Base-by-base conservation (phyloP, 2,888 invertebrate species). In the Andrena chrysosceles region DNA sequence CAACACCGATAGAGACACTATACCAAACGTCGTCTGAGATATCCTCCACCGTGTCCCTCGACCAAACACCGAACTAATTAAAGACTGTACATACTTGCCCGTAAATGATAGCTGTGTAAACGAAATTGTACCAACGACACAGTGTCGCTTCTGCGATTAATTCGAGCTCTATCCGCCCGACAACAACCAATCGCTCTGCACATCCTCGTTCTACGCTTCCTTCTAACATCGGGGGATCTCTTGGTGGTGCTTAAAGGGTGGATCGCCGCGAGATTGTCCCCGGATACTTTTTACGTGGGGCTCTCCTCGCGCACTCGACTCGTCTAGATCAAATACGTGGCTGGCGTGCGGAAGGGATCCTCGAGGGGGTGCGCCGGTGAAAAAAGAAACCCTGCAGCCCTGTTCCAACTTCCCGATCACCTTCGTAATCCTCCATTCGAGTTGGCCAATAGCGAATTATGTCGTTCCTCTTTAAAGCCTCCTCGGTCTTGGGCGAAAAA, bases 361-460 rank as follows among this genome's bases (percentile, higher is more conserved):
- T 52, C 48, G 35, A 48, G 35, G 49, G 54, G 54, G 49, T 52
- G 8, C 26, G 42, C 42, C 42, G 42, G 0, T 42, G 16, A 16
- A 68, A 85, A 68, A 72, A 62, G 42, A 48, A 71, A 26, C 59
- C 66, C 35, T 35, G 16, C 78, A 35, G 62, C 62, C 60, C 52
- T 62, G 62, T 29, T 77, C 59, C 26, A 86, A 86, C 77, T 86
- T 86, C 85, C 77, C 83, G 87, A 83, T 86, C 83, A 85, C 85
- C 83, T 81, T 4, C 59, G 83, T 86, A 79, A 87, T 84, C 87
- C 70, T 75, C 87, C 75, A 87, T 87, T 77, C 81, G 79, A 87
- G 81, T 87, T 85, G 71, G 79, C 29, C 87, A 75, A 64, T 77
- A 73, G 78, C 85, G 85, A 87, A 87, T 87, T 85, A 87, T 71